Percentiles rank a stretch among this genome's conserved stretches.
Evolutionary conservation across 2,797 vertebrate genomes (phyloP).

Genomic region (Esox lucius): DNA sequence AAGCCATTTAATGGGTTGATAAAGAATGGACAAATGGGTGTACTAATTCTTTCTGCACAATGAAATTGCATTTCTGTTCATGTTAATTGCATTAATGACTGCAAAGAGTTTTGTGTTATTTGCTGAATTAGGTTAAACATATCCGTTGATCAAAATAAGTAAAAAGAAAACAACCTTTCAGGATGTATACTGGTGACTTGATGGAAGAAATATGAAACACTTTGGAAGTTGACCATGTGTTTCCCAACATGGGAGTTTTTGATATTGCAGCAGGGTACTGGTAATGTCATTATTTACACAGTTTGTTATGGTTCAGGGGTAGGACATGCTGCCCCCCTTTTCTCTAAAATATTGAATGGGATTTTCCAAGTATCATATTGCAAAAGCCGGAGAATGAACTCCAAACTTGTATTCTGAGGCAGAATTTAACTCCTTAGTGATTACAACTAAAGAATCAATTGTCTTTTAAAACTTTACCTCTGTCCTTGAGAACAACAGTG

Average conservation of each 20-base stretch:
- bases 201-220: not conserved
- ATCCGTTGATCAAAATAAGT: too few species aligned
- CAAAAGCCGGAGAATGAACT: not conserved
- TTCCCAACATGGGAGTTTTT: not conserved
- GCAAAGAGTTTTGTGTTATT: too few species aligned
- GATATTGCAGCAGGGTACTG: not conserved
- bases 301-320: not conserved
- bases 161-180: too few species aligned
- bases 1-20: too few species aligned
- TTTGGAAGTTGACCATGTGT: not conserved
- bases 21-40: too few species aligned
- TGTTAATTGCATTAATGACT: too few species aligned
- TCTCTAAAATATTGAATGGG: not conserved
- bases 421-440: not conserved
- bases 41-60: too few species aligned
- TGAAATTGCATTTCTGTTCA: too few species aligned
- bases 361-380: not conserved
- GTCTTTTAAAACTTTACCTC: not conserved
- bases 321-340: not conserved
- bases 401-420: not conserved
- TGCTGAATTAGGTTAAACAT: too few species aligned
- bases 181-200: not conserved
- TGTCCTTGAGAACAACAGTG: not conserved
- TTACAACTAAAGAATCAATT: not conserved
- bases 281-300: not conserved